phyloP scores from a whole-genome alignment of 2,113 vertebrate genomes.

The Arizona elegans region DNA sequence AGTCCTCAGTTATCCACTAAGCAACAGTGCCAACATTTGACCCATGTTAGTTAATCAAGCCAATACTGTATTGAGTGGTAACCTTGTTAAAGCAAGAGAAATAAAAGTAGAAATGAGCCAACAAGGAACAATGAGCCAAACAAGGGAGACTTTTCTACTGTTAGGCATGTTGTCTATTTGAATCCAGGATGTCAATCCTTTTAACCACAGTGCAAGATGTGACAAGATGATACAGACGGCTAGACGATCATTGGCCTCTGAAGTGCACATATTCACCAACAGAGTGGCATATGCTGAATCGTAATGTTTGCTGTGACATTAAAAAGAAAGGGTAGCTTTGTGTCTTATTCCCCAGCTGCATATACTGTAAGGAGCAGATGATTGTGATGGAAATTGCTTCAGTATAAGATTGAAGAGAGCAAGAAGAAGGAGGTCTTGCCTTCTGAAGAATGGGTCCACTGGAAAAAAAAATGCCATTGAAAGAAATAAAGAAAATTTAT shows the following conservation, averaged over 20 bases:
- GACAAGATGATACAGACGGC: background rate
- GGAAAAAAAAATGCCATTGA: background rate
- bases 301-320: background rate
- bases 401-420: background rate
- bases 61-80: background rate
- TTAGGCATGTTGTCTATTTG: background rate
- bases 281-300: background rate
- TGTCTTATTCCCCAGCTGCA: background rate
- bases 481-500: slow-evolving; percentile 2
- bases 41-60: background rate
- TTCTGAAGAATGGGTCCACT: background rate
- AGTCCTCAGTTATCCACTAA: background rate
- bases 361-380: background rate
- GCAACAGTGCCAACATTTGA: background rate
- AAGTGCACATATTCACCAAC: background rate
- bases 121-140: background rate
- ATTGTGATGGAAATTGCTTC: background rate
- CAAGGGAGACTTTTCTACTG: background rate
- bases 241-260: background rate
- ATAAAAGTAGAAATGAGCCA: background rate
- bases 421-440: background rate
- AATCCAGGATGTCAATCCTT: background rate
- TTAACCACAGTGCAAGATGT: background rate
- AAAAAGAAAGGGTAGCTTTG: slow-evolving; percentile 4
- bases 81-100: background rate